Evolutionary conservation across 2,113 vertebrate genomes (phyloP), one percentile per base, ranked within the genome.

Genomic region (Struthidea cinerea): DNA sequence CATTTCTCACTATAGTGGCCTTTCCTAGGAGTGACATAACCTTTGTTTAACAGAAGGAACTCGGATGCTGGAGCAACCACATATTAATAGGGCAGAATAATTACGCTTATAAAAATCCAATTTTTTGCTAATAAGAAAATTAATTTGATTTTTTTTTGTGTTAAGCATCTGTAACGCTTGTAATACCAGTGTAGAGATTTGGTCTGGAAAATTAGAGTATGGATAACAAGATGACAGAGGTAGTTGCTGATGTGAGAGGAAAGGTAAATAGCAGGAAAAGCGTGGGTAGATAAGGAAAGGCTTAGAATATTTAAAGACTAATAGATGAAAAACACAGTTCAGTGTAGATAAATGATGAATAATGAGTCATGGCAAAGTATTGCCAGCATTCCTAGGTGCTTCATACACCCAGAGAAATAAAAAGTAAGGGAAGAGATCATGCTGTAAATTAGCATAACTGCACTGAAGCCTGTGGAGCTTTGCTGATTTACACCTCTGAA

Each of bases 81-180:
- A 60, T 73, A 87, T 94, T 97, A 96, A 96, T 84, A 93, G 30
- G 67, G 60, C 37, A 91, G 46, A 64, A 69, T 97, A 98, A 98
- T 94, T 98, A 96, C 80, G 95, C 92, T 97, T 97, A 96, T 89
- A 94, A 93, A 97, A 97, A 95, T 87, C 64, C 65, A 64, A 28
- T 93, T 96, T 97, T 97, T 95, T 89, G 53, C 67, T 86, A 92
- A 90, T 84, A 77, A 96, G 94, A 97, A 96, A 96, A 94, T 92
- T 97, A 95, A 96, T 90, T 96, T 93, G 47, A 77, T 76, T 59
- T 74, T 89, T 94, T 77, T 94, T 57, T 87, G 84, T 94, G 93
- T 96, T 96, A 97, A 96, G 81, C 74, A 84, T 92, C 68, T 92
- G 82, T 70, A 97, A 95, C 75, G 91, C 79, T 95, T 97, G 82